These are phyloP conservation scores for Zoanthus sociatus DNA, from an alignment of 92 coral and sea anemone species.

Conservation along the genomic window DNA sequence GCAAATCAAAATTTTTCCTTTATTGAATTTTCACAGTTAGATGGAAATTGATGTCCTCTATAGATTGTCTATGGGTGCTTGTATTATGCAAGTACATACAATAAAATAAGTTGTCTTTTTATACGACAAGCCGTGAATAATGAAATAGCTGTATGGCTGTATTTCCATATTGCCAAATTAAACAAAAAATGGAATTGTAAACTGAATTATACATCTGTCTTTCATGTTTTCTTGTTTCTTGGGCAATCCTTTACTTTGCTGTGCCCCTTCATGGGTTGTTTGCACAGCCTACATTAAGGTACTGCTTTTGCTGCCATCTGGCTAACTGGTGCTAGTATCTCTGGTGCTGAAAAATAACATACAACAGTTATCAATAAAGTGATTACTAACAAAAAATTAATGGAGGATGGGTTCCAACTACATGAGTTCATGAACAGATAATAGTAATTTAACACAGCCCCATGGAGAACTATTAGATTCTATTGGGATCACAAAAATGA, in stretches of 20 bases:
- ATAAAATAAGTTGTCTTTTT: no score
- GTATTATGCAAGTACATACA: no score
- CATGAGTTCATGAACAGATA: not conserved
- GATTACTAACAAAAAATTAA: not conserved
- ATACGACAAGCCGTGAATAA: no score
- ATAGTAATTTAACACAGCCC: not conserved
- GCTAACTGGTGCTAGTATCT: not conserved
- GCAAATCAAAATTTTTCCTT: no score
- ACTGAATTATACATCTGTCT: not conserved
- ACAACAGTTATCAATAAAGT: not conserved
- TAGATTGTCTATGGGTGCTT: no score
- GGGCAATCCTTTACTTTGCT: not conserved
- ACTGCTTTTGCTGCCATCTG: not conserved
- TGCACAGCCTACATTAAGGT: constrained; percentile 6
- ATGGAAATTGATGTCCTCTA: no score
- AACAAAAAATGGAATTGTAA: no score
- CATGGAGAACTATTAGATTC: not conserved
- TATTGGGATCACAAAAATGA: no score
- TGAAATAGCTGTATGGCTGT: no score
- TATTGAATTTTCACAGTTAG: no score
- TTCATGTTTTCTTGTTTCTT: not conserved
- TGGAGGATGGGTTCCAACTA: not conserved
- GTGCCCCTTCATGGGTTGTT: constrained; percentile 3
- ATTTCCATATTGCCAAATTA: no score
- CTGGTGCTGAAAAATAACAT: not conserved